Conservation (phyloP, 1,140 invertebrate genomes). For the Ylistrum balloti region DNA sequence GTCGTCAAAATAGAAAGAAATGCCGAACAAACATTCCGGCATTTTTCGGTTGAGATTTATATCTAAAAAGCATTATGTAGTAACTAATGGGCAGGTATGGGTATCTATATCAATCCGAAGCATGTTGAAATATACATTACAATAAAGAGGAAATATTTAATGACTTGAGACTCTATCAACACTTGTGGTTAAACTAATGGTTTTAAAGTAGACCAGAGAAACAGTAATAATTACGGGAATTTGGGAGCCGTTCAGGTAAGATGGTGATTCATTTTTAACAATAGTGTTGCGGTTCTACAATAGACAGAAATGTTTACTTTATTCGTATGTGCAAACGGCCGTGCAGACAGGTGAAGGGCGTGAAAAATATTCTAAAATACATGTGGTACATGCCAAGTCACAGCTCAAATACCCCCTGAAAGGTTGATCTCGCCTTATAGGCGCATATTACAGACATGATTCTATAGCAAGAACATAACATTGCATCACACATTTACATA, state of each 20-base stretch:
- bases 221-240: neutral
- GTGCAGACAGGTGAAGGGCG: conserved; percentile 8
- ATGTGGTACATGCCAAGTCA: conserved; percentile 17
- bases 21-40: neutral
- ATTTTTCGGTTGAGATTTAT: neutral
- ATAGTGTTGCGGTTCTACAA: neutral
- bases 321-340: conserved; percentile 30
- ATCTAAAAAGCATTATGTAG: neutral
- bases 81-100: neutral
- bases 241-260: neutral
- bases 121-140: neutral
- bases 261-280: neutral
- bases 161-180: neutral
- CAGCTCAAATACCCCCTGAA: neutral
- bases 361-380: conserved; percentile 2
- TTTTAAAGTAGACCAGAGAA: neutral
- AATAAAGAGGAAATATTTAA: conserved; percentile 7
- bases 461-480: neutral
- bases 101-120: neutral
- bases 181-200: neutral
- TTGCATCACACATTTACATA: conserved; percentile 32
- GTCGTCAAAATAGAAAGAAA: neutral
- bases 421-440: neutral
- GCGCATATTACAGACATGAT: neutral
- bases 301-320: conserved; percentile 9